These are phyloP conservation scores for Saxicola maurus DNA, from an alignment of 2,797 vertebrate species.

Conservation along the genomic window DNA sequence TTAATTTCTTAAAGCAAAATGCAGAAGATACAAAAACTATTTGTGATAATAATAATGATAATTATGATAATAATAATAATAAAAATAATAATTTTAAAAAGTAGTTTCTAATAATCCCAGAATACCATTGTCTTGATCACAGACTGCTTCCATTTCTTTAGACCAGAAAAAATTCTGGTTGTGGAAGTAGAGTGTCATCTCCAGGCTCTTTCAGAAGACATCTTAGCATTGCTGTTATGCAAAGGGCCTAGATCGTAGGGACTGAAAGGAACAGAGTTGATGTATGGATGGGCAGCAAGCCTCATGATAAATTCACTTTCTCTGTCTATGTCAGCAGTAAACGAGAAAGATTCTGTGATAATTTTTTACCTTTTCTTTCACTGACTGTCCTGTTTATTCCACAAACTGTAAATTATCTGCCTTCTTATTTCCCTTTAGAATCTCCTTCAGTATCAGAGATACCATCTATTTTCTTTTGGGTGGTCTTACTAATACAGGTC, in stretches of 20 bases:
- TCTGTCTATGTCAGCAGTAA: background rate
- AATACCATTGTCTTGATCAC: background rate
- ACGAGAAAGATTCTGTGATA: background rate
- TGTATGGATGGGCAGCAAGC: background rate
- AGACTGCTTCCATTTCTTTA: background rate
- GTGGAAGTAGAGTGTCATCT: background rate
- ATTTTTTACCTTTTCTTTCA: background rate
- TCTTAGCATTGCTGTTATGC: background rate
- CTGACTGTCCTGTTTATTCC: background rate
- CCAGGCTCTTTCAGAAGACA: background rate
- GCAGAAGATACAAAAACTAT: background rate
- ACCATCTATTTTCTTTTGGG: background rate
- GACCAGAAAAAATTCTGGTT: background rate
- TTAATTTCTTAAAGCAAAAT: background rate
- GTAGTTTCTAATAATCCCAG: background rate
- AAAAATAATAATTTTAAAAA: no score
- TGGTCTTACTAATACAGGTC: background rate
- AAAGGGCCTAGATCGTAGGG: background rate
- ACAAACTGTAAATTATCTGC: background rate
- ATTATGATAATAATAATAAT: no score
- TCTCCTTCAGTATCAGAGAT: background rate
- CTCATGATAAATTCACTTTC: background rate
- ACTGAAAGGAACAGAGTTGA: background rate
- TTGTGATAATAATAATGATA: no score
- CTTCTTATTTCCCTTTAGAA: background rate